These are phyloP conservation scores for Excalfactoria chinensis DNA, from an alignment of 2,113 vertebrate species.

Conservation along the genomic window DNA sequence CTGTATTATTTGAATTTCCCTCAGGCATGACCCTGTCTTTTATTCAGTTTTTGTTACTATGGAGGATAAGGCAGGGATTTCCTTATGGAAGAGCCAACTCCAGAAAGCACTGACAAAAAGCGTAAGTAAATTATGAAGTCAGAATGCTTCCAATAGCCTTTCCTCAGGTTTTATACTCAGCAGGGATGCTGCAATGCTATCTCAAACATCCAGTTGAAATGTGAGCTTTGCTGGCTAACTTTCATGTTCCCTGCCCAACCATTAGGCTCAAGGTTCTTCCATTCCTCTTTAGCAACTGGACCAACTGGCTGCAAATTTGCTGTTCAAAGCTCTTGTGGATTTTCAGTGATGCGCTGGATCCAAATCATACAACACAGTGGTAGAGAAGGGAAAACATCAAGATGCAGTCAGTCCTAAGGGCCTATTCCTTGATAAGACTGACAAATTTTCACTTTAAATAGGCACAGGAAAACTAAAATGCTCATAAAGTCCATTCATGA, in stretches of 20 bases:
- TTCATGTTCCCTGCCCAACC: not conserved
- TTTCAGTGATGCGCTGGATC: rapidly evolving
- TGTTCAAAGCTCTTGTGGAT: not conserved
- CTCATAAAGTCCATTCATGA: not conserved
- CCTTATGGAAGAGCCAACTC: not conserved
- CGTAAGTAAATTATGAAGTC: not conserved
- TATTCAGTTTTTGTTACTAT: not conserved
- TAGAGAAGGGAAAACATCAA: rapidly evolving
- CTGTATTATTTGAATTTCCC: not conserved
- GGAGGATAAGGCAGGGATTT: not conserved
- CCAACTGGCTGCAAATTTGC: not conserved
- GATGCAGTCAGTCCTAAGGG: not conserved
- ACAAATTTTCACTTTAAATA: not conserved
- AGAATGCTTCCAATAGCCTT: not conserved
- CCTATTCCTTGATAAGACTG: not conserved
- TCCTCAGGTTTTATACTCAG: not conserved
- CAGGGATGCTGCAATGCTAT: not conserved
- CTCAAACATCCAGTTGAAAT: not conserved
- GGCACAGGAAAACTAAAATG: not conserved
- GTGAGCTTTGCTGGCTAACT: too few relatives aligned
- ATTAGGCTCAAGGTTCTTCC: not conserved
- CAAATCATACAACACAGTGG: not conserved
- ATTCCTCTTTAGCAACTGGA: not conserved
- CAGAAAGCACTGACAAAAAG: not conserved
- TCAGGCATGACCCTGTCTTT: not conserved